A percentile compares a stretch with the other conserved stretches of the same genome.
Conservation (phyloP, 2,888 invertebrate genomes). For the Leptinotarsa juncta region DNA sequence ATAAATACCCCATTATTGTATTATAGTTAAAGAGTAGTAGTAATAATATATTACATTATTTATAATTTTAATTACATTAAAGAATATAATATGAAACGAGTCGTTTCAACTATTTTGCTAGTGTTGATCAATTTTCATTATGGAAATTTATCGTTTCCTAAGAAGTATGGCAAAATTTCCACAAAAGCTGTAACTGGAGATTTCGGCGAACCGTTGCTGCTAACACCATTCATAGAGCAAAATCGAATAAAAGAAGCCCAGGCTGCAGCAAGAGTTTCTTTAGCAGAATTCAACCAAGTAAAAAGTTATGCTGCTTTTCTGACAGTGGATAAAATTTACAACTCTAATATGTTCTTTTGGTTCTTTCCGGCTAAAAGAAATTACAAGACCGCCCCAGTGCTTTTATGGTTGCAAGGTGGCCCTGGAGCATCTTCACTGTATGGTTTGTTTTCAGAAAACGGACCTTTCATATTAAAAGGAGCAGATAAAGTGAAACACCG, state of each 20-base stretch:
- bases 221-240: conserved; percentile 76
- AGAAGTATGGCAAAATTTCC: conserved; percentile 28
- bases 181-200: conserved; percentile 8
- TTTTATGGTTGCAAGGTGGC: conserved; percentile 86
- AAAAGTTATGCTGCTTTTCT: conserved; percentile 81
- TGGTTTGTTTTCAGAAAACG: conserved; percentile 84
- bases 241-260: conserved; percentile 75
- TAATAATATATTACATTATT: too few relatives aligned
- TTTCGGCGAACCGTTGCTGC: conserved; percentile 72
- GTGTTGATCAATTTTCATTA: conserved; percentile 16
- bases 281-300: conserved; percentile 65
- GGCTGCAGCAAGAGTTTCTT: conserved; percentile 67
- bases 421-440: conserved; percentile 82
- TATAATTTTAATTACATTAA: too few relatives aligned
- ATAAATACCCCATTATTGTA: not conserved
- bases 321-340: conserved; percentile 79
- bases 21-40: too few relatives aligned
- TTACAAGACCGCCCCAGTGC: conserved; percentile 72
- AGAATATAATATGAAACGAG: too few relatives aligned
- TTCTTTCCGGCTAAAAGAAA: conserved; percentile 78
- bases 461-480: conserved; percentile 70
- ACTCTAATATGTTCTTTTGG: conserved; percentile 90
- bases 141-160: conserved; percentile 21
- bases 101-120: not conserved
- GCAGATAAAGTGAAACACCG: conserved; percentile 65